Percentiles rank a stretch among this genome's conserved stretches.
These are phyloP conservation scores for Fringilla coelebs DNA, from an alignment of 2,797 vertebrate species.

Conservation along the genomic window DNA sequence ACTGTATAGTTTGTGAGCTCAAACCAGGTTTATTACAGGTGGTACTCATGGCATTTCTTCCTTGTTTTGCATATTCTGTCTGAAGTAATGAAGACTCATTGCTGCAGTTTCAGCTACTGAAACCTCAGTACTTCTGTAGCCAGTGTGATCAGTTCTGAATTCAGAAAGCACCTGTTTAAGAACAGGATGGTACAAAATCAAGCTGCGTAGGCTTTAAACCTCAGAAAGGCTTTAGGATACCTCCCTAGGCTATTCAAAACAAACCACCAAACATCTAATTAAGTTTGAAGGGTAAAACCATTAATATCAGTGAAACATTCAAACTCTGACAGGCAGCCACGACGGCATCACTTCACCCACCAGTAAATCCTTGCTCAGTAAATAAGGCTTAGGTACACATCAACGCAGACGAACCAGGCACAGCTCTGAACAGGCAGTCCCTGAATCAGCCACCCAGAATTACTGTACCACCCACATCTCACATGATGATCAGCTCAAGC, in stretches of 20 bases:
- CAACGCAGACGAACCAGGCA: neutral
- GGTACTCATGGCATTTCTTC: neutral
- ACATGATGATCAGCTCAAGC: neutral
- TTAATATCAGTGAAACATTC: neutral
- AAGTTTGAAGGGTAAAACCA: neutral
- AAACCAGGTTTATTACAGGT: neutral
- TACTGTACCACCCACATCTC: neutral
- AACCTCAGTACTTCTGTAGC: neutral
- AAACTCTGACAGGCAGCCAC: neutral
- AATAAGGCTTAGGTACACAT: neutral
- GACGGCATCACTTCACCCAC: neutral
- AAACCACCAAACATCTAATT: neutral
- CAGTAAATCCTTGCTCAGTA: neutral
- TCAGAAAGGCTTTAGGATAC: neutral
- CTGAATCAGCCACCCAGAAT: neutral
- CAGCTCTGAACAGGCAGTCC: neutral
- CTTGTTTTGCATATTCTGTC: neutral
- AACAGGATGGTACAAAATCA: neutral
- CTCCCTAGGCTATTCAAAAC: neutral
- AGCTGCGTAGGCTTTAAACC: neutral
- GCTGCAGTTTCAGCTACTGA: neutral
- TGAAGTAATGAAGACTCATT: neutral
- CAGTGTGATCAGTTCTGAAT: neutral
- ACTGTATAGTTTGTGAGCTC: neutral
- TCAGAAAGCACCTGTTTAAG: neutral